Evolutionary conservation across 2,797 vertebrate genomes (phyloP), one percentile per base, ranked within the genome.

Genomic region (Erithacus rubecula): DNA sequence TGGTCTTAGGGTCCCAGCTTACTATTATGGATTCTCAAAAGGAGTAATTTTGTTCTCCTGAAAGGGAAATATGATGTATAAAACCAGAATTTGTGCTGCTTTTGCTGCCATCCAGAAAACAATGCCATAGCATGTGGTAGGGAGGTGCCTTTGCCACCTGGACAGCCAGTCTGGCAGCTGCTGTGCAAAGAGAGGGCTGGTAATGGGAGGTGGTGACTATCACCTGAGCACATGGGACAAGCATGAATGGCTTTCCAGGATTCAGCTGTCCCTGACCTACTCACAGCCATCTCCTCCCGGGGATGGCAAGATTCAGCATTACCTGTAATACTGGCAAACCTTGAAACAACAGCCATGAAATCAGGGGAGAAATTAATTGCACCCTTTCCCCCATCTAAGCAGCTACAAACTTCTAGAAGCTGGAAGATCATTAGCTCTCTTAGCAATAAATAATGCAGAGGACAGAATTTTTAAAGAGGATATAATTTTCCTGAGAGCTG

Each of bases 371-470:
- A 80, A 58, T n/a, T 3, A 47, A 39, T 29, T 53, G 4, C 58
- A 47, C 4, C 29, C 41, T 88, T 79, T 77, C 19, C 30, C 79
- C 27, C 58, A 72, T 29, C 23, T 74, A 80, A 84, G 63, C 12
- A 59, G 53, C 36, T 90, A 49, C 52, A 80, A 72, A n/a, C 37
- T 74, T 89, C 56, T 29, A 46, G 24, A 70, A 79, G 55, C 5
- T 91, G 16, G 89, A 78, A 75, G 36, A 58, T 87, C 59, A 21
- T 82, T 88, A 90, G 15, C 22, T 68, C 11, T 55, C 51, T 79
- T 69, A 65, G 67, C 52, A 70, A 79, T 89, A 89, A 84, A 90
- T 84, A 93, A 87, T 70, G 55, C 58, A 93, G 60, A 59, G 43
- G n/a, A 68, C 1, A 11, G 43, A 69, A 55, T 56, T 95, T 93